phyloP scores from a whole-genome alignment of 2,797 vertebrate genomes.

The Coregonus suidteri region DNA sequence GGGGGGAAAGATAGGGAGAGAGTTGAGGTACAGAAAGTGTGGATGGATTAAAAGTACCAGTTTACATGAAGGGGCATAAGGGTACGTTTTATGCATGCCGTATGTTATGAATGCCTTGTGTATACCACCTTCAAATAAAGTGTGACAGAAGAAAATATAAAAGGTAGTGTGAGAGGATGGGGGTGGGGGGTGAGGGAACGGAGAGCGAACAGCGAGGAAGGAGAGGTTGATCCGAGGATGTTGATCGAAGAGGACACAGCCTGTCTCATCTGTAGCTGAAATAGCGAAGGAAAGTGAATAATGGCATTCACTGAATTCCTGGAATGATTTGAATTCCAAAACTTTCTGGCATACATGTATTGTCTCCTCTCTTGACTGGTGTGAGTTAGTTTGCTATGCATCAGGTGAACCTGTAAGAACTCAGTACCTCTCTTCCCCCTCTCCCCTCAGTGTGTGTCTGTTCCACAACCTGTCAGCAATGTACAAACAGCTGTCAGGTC shows the following conservation, averaged over 20 bases:
- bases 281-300: background rate
- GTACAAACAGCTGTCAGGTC: constrained; percentile 52
- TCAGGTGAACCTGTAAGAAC: constrained; percentile 44
- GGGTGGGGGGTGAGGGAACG: background rate
- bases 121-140: background rate
- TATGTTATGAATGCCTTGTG: background rate
- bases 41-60: background rate
- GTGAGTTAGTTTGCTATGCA: constrained; percentile 36
- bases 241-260: background rate
- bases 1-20: background rate
- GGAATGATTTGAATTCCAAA: constrained; percentile 38
- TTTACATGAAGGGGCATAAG: background rate
- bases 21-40: background rate
- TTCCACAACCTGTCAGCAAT: constrained; percentile 23
- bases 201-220: background rate
- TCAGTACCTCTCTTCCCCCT: background rate
- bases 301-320: constrained; percentile 39
- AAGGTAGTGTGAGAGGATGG: background rate
- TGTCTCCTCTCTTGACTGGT: constrained; percentile 7
- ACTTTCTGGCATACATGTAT: constrained; percentile 10
- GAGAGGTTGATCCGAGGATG: background rate
- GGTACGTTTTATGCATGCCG: background rate
- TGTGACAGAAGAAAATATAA: background rate
- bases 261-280: background rate
- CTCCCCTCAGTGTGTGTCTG: constrained; percentile 10